phyloP scores from a whole-genome alignment of 2,797 vertebrate species.

The Fringilla coelebs region DNA sequence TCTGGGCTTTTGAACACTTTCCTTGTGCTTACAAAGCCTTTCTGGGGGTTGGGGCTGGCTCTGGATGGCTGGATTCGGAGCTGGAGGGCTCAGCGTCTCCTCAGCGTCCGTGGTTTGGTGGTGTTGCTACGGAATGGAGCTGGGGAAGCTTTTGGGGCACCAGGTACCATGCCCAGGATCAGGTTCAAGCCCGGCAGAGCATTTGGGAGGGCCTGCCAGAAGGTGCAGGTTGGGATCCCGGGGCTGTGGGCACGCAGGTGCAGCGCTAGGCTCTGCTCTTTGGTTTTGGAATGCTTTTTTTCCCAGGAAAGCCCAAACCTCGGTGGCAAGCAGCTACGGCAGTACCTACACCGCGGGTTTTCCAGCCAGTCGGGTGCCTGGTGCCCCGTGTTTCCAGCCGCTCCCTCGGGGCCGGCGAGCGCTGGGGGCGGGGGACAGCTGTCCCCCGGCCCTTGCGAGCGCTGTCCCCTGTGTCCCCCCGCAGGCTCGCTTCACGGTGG shows the following conservation, averaged over 20 bases:
- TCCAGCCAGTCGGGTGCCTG: rapidly evolving
- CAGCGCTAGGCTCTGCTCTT: background rate
- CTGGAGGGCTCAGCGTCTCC: background rate
- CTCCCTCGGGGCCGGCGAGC: rapidly evolving
- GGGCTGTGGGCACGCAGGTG: rapidly evolving
- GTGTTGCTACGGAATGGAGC: background rate
- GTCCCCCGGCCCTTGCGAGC: rapidly evolving
- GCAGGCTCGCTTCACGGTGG: conserved; percentile 88
- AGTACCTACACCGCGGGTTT: rapidly evolving
- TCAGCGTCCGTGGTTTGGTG: rapidly evolving
- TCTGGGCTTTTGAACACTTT: background rate
- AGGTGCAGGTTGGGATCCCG: rapidly evolving
- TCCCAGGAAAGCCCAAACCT: background rate
- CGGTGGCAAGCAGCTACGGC: background rate
- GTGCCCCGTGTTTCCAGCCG: rapidly evolving
- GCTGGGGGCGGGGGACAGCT: rapidly evolving
- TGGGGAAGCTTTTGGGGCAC: background rate
- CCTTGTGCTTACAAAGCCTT: background rate
- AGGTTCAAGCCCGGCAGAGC: rapidly evolving
- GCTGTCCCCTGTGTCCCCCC: background rate
- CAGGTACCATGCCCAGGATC: rapidly evolving
- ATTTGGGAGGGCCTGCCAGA: background rate
- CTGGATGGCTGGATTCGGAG: rapidly evolving
- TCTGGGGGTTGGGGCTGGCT: background rate
- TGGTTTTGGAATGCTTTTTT: background rate